Evolutionary conservation across 2,797 vertebrate genomes (phyloP), one percentile per base, ranked within the genome.

Genomic region (Hafferia zeledoni): DNA sequence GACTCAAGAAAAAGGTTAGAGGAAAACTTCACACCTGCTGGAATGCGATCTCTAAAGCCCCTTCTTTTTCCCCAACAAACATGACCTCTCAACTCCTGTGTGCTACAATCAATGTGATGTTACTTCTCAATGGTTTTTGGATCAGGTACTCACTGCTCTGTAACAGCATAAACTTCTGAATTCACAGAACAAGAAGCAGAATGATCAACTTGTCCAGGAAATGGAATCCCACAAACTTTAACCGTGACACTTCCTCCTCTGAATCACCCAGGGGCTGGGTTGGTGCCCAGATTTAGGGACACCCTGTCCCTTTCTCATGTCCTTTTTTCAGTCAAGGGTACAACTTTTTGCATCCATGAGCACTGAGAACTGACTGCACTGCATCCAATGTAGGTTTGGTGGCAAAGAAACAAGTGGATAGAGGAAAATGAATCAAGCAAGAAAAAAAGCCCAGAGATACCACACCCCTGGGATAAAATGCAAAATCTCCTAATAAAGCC

Each of bases 241-340:
- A 49, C 39, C 0, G 0, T 61, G 63, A 27, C 23, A 37, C 37
- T 37, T 89, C 28, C 64, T 78, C 25, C 41, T 94, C n/a, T 33
- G 57, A 52, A 25, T 43, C 25, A 3, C 31, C 19, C 25, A 39
- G 77, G 69, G 37, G 23, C 25, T 39, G 53, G 19, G 35, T 24
- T 43, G 43, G 5, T 75, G 25, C 18, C 20, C 1, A 1, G 3
- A 3, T 0, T 0, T 1, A 9, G 27, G 27, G 18, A 43, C 17
- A 16, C 3, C 35, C 25, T 1, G 0, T 13, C 16, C 43, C 31
- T 71, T 52, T 55, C 43, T 57, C 31, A 33, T 23, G 7, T 17
- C 41, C 44, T 6, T 46, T 31, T 2, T 5, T 46, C 44, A 82
- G 60, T 35, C 28, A 15, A 53, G 7, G 37, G 33, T 10, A 15